Evolutionary conservation across 2,888 invertebrate genomes (phyloP).

Genomic region (Drosophila anomelani): DNA sequence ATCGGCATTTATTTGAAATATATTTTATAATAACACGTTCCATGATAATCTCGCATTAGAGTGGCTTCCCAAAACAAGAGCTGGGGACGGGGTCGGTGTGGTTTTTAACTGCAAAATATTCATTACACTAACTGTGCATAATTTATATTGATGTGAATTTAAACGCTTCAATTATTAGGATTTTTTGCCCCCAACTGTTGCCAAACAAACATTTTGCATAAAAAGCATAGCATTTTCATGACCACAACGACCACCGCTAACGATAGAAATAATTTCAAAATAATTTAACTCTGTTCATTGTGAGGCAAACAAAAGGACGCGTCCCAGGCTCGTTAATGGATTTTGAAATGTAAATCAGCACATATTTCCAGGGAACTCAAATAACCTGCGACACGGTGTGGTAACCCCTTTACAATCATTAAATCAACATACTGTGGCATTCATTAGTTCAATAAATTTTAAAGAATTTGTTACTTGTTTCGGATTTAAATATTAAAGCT

Average conservation of each 20-base stretch:
- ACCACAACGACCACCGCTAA: slow-evolving; percentile 14
- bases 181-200: slow-evolving; percentile 1
- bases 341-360: slow-evolving; percentile 34
- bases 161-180: slow-evolving; percentile 48
- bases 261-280: slow-evolving; percentile 24
- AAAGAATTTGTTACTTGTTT: too few species aligned
- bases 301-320: slow-evolving; percentile 3
- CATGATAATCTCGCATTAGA: not conserved
- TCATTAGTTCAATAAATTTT: slow-evolving; percentile 12
- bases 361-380: slow-evolving; percentile 7
- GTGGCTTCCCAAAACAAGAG: not conserved
- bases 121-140: slow-evolving; percentile 35
- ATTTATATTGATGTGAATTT: slow-evolving; percentile 54
- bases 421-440: slow-evolving; percentile 28
- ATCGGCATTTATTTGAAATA: slow-evolving; percentile 7
- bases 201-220: not conserved
- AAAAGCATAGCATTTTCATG: slow-evolving; percentile 4
- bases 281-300: slow-evolving; percentile 19
- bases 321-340: slow-evolving; percentile 13
- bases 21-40: slow-evolving; percentile 14
- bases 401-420: slow-evolving; percentile 10
- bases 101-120: slow-evolving; percentile 27
- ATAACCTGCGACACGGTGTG: slow-evolving; percentile 4
- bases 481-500: not conserved
- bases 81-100: not conserved